phyloP scores from a whole-genome alignment of 1,140 invertebrate genomes.

The Meloidogyne chitwoodi region DNA sequence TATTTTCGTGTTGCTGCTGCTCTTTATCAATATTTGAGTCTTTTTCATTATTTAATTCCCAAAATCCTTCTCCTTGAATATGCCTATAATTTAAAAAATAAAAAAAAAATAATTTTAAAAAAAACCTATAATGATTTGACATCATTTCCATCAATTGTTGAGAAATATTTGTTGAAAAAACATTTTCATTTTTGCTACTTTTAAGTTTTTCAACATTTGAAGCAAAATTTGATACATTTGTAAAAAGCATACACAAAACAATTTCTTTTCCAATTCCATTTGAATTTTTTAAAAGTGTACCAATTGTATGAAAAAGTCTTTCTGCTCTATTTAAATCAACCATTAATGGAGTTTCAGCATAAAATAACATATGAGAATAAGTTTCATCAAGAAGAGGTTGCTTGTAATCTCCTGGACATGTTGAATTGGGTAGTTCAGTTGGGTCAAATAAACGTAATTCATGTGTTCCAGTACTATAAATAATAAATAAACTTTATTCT shows the following conservation, averaged over 20 bases:
- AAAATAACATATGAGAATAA: conserved; percentile 57
- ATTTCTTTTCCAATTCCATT: conserved; percentile 39
- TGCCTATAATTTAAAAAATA: conserved; percentile 16
- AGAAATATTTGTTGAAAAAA: background rate
- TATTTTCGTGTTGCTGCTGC: background rate
- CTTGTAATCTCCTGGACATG: conserved; percentile 48
- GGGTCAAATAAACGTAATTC: conserved; percentile 54
- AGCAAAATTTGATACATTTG: conserved; percentile 34
- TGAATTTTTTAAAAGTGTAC: conserved; percentile 37
- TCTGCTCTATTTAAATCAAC: conserved; percentile 56
- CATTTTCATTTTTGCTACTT: background rate
- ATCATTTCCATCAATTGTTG: conserved; percentile 46
- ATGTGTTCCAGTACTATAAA: conserved; percentile 45
- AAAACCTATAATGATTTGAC: conserved; percentile 38
- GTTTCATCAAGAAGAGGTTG: conserved; percentile 54
- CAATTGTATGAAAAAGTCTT: conserved; percentile 50
- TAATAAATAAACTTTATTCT: too few species aligned
- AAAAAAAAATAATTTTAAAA: too few species aligned
- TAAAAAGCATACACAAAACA: conserved; percentile 53
- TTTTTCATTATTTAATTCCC: conserved; percentile 21
- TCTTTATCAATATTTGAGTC: conserved; percentile 1
- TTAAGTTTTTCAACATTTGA: background rate
- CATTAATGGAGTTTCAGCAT: conserved; percentile 53
- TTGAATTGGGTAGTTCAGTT: conserved; percentile 49
- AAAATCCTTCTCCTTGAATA: conserved; percentile 56